phyloP scores from a whole-genome alignment of 1,140 invertebrate genomes.

The Achatina immaculata region DNA sequence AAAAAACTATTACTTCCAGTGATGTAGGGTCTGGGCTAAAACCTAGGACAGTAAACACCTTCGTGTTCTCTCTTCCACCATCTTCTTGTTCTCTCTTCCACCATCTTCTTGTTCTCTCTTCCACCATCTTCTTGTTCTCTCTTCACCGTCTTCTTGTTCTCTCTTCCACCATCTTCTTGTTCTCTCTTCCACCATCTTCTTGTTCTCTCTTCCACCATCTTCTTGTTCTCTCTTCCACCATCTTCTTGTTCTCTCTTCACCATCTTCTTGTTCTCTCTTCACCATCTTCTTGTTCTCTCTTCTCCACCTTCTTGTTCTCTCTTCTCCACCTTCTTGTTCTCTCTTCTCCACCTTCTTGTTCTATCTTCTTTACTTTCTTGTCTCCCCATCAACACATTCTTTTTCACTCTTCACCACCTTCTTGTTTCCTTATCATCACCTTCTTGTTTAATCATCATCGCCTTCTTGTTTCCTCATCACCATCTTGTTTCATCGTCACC shows the following conservation, averaged over 20 bases:
- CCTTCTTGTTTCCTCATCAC: too few relatives aligned
- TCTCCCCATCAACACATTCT: neutral
- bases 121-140: too few relatives aligned
- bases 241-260: slow-evolving; percentile 1
- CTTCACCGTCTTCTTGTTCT: too few relatives aligned
- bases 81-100: neutral
- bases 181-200: too few relatives aligned
- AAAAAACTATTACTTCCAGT: too few relatives aligned
- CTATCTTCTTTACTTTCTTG: slow-evolving; percentile 17
- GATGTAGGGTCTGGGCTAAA: too few relatives aligned
- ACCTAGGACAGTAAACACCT: too few relatives aligned
- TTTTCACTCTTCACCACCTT: neutral
- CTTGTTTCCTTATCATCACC: neutral
- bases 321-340: slow-evolving; percentile 11
- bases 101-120: too few relatives aligned
- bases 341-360: slow-evolving; percentile 10
- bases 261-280: slow-evolving; percentile 5
- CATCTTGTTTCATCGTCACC: too few relatives aligned
- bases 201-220: neutral
- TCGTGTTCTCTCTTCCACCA: too few relatives aligned
- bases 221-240: neutral
- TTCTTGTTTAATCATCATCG: neutral
- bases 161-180: too few relatives aligned
- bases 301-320: neutral
- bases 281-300: neutral